phyloP scores from a whole-genome alignment of 2,113 vertebrate species.

The Elgaria multicarinata region DNA sequence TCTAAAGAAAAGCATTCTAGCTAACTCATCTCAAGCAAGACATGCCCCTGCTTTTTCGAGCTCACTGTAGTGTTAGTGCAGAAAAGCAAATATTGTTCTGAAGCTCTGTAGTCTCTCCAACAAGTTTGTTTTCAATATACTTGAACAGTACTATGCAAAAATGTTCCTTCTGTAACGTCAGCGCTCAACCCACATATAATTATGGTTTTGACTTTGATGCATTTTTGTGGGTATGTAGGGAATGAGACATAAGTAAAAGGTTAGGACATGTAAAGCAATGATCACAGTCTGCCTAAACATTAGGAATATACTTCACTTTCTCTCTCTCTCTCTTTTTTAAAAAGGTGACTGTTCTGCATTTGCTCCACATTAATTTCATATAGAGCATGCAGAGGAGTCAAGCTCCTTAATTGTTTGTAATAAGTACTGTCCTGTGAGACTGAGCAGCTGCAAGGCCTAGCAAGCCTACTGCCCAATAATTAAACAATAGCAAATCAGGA shows the following conservation, averaged over 20 bases:
- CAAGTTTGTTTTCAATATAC: neutral
- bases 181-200: neutral
- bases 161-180: slow-evolving; percentile 1
- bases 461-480: neutral
- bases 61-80: neutral
- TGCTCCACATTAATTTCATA: neutral
- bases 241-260: slow-evolving; percentile 16
- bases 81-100: neutral
- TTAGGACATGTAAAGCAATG: neutral
- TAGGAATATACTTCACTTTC: neutral
- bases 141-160: neutral
- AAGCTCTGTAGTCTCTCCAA: neutral
- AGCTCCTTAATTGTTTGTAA: neutral
- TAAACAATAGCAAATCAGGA: neutral
- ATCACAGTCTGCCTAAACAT: neutral
- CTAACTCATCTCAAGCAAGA: neutral
- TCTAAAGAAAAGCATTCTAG: neutral
- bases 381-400: neutral
- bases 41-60: neutral
- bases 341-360: neutral
- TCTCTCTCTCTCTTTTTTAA: neutral
- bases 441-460: neutral
- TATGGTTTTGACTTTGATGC: slow-evolving; percentile 5
- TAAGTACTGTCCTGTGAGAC: neutral
- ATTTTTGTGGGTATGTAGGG: neutral